Evolutionary conservation across 2,797 vertebrate genomes (phyloP), one percentile per base, ranked within the genome.

Genomic region (Scyliorhinus canicula): DNA sequence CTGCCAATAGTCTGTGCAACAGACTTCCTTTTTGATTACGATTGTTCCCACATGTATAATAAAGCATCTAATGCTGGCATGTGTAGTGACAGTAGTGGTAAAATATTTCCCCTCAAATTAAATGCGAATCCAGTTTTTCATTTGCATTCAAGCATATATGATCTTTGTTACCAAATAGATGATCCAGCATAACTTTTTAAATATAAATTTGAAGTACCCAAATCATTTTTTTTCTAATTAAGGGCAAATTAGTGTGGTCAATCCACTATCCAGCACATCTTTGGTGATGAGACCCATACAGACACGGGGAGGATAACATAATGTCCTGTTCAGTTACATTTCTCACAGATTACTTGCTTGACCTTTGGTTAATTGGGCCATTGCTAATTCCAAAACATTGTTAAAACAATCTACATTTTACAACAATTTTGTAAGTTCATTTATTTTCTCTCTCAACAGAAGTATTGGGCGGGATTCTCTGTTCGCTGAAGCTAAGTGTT

Each of bases 31-130:
- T 71, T 93, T 47, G 28, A 67, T 93, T 31, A 71, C 65, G 12
- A 71, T 93, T 93, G 47, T 35, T 93, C 65, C 65, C n/a, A 69
- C 24, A 50, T 69, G 65, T 93, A 50, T 93, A 93, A 71, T 93
- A 93, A 93, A 93, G 63, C 65, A 93, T 28, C 44, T 69, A 71
- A 93, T 47, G 26, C 65, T 52, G 65, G 93, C 40, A 52, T 93
- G 63, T 93, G 26, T 50, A 71, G 50, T 71, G 63, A 50, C 90
- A 65, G 50, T 28, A 16, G 24, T 57, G 85, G 85, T 35, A 52
- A 31, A 52, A 88, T 55, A 55, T 88, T 88, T 88, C 50, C 50
- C 24, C 63, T 93, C 40, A 19, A 16, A 65, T 47, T 69, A 50
- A 47, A 93, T 50, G 24, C 35, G 40, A 93, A 71, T 93, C 40